Conservation (phyloP, 2,888 invertebrate species). For the Periphyllus acericola region DNA sequence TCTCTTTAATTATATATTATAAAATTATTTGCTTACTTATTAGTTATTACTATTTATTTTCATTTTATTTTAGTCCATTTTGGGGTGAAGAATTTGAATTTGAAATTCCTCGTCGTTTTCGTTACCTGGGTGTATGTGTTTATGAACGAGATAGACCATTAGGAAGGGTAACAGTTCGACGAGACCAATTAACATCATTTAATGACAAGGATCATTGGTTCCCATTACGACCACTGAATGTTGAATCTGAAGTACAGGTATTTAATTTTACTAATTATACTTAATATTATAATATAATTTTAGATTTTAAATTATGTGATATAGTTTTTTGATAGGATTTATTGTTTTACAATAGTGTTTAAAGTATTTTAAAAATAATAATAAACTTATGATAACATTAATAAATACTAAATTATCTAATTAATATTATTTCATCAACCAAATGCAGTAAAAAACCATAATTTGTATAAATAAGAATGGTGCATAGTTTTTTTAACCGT, state of each 20-base stretch:
- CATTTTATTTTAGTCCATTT: conserved; percentile 77
- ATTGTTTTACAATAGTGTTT: background rate
- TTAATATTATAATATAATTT: background rate
- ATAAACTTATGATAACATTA: too few relatives aligned
- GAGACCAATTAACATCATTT: conserved; percentile 86
- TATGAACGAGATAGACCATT: conserved; percentile 86
- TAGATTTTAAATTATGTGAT: too few relatives aligned
- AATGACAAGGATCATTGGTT: conserved; percentile 92
- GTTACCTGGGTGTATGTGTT: conserved; percentile 88
- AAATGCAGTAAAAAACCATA: too few relatives aligned
- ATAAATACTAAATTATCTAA: too few relatives aligned
- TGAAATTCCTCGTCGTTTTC: conserved; percentile 89
- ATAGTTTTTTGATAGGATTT: background rate
- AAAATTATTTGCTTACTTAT: conserved; percentile 31
- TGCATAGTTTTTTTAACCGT: too few relatives aligned
- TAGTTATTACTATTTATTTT: conserved; percentile 51
- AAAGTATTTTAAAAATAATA: too few relatives aligned
- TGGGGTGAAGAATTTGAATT: conserved; percentile 94
- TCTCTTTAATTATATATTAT: conserved; percentile 48
- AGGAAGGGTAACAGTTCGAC: conserved; percentile 87
- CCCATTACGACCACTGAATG: conserved; percentile 83
- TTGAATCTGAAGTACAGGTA: conserved; percentile 88
- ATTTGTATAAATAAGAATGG: too few relatives aligned
- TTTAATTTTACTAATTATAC: conserved; percentile 4
- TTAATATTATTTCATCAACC: too few relatives aligned